Evolutionary conservation across 2,113 vertebrate genomes (phyloP).

Genomic region (Amazona guildingii): DNA sequence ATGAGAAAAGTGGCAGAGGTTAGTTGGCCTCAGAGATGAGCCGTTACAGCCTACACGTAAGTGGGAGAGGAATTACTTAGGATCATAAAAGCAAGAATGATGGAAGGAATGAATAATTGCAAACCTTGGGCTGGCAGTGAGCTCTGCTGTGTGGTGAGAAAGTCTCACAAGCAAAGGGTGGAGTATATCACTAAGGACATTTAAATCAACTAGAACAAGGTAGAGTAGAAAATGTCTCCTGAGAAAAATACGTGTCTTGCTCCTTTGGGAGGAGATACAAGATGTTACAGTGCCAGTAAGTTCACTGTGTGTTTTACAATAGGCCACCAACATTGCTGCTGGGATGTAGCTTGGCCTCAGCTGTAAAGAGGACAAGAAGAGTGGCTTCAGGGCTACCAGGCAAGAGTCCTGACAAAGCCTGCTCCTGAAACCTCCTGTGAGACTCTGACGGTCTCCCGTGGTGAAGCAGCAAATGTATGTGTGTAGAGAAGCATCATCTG

Average conservation of each 20-base stretch:
- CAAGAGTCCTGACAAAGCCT: neutral
- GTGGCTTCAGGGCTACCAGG: neutral
- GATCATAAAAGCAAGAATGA: neutral
- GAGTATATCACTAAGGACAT: neutral
- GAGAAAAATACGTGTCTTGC: neutral
- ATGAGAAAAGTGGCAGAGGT: neutral
- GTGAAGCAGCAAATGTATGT: neutral
- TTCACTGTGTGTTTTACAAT: neutral
- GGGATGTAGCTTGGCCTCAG: neutral
- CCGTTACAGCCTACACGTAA: neutral
- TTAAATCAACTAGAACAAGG: neutral
- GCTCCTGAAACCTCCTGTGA: neutral
- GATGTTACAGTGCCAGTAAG: neutral
- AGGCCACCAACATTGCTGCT: neutral
- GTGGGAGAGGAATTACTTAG: neutral
- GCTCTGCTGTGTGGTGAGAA: neutral
- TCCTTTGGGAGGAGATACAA: neutral
- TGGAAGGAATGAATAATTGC: neutral
- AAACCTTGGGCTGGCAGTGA: neutral
- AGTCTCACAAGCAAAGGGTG: neutral
- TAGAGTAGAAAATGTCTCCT: neutral
- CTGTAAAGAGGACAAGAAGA: neutral
- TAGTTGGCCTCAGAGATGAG: neutral
- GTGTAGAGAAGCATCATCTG: neutral
- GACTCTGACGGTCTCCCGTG: neutral